phyloP scores from a whole-genome alignment of 2,888 invertebrate genomes.

The Euplagia quadripunctaria region DNA sequence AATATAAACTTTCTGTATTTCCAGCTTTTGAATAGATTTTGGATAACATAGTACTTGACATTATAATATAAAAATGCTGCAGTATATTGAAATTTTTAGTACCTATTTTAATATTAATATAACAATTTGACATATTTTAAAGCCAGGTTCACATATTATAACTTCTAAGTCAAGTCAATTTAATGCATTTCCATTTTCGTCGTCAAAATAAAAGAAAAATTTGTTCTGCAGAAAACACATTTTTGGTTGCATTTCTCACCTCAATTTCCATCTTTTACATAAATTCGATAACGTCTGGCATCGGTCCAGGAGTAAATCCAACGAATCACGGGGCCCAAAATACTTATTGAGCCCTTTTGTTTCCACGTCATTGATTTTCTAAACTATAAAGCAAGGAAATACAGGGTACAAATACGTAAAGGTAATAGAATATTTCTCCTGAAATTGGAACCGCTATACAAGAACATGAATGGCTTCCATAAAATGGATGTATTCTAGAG shows the following conservation, averaged over 20 bases:
- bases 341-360: slow-evolving; percentile 47
- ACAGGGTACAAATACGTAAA: neutral
- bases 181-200: neutral
- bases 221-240: slow-evolving; percentile 31
- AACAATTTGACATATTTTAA: neutral
- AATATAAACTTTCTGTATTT: too few relatives aligned
- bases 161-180: neutral
- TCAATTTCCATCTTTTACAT: slow-evolving; percentile 79
- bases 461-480: neutral
- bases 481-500: neutral
- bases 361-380: slow-evolving; percentile 45
- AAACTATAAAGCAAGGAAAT: neutral
- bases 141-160: neutral
- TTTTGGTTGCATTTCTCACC: slow-evolving; percentile 68
- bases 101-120: neutral
- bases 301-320: slow-evolving; percentile 63
- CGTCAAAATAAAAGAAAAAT: slow-evolving; percentile 17
- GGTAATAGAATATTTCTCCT: neutral
- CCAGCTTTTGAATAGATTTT: too few relatives aligned
- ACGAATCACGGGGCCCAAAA: slow-evolving; percentile 49
- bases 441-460: neutral
- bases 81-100: neutral
- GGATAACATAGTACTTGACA: neutral
- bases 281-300: slow-evolving; percentile 80
- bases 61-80: neutral